These are phyloP conservation scores for Melierax canorus DNA, from an alignment of 2,113 vertebrate genomes.

Conservation along the genomic window DNA sequence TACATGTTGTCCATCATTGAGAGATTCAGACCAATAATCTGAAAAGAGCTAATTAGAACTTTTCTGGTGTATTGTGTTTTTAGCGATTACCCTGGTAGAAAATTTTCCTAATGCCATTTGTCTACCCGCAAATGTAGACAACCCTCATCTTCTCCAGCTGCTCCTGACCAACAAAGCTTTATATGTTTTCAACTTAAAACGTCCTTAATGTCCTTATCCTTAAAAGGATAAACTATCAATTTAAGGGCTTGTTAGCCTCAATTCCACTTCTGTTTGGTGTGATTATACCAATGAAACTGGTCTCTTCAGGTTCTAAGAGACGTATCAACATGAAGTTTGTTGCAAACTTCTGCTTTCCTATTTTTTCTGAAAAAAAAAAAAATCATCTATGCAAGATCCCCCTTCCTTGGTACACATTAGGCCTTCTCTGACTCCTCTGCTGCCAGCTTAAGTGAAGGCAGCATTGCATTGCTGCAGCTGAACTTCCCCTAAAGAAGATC, in stretches of 20 bases:
- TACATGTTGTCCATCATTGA: neutral
- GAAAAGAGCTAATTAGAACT: neutral
- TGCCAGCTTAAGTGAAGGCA: neutral
- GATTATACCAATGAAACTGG: neutral
- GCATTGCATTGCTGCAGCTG: neutral
- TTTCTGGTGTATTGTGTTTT: neutral
- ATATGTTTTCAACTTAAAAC: neutral
- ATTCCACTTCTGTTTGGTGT: neutral
- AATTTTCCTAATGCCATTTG: neutral
- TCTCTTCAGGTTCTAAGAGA: neutral
- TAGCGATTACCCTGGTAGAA: neutral
- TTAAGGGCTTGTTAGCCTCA: neutral
- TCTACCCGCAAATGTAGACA: neutral
- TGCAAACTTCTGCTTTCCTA: neutral
- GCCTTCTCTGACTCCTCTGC: neutral
- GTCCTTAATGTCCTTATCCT: neutral
- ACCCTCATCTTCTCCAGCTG: neutral
- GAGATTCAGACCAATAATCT: neutral
- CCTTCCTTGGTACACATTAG: neutral
- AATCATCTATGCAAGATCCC: neutral
- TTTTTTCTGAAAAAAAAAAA: neutral
- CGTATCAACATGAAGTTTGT: neutral
- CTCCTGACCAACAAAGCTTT: neutral
- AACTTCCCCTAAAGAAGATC: neutral
- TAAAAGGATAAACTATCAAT: neutral